Percentiles rank a stretch among this genome's conserved stretches.
phyloP scores from a whole-genome alignment of 2,888 invertebrate species.

The Xanthostigma xanthostigma region DNA sequence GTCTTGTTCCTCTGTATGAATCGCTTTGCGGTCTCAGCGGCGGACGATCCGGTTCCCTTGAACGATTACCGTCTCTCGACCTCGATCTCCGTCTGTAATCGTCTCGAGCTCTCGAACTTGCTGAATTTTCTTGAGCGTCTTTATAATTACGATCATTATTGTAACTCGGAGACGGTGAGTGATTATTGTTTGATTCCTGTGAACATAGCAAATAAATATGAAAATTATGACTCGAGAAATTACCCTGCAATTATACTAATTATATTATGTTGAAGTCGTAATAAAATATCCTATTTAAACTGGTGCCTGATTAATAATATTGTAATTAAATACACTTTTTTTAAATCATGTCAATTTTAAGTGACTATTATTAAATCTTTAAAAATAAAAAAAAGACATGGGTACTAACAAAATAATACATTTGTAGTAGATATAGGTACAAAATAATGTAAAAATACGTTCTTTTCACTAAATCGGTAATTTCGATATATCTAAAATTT shows the following conservation, averaged over 20 bases:
- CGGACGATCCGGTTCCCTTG: background rate
- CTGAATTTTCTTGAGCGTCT: slow-evolving; percentile 2
- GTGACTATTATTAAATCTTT: too few relatives aligned
- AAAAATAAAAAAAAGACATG: too few relatives aligned
- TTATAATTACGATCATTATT: slow-evolving; percentile 1
- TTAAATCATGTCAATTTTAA: too few relatives aligned
- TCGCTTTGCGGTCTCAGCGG: background rate
- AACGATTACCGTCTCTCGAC: background rate
- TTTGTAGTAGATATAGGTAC: too few relatives aligned
- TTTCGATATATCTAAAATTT: too few relatives aligned
- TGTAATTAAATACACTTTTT: too few relatives aligned
- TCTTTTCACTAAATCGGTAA: too few relatives aligned
- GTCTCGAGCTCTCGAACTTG: slow-evolving; percentile 1
- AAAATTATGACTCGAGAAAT: slow-evolving; percentile 1
- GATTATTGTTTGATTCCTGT: slow-evolving; percentile 14
- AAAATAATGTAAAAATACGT: too few relatives aligned
- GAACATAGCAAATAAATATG: slow-evolving; percentile 8
- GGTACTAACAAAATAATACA: too few relatives aligned
- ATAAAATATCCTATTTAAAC: too few relatives aligned
- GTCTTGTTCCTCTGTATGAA: background rate
- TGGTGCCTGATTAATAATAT: too few relatives aligned
- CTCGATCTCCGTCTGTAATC: background rate
- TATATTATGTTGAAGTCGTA: too few relatives aligned
- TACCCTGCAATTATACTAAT: background rate
- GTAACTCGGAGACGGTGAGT: slow-evolving; percentile 4